These are phyloP conservation scores for Pelodytes ibericus DNA, from an alignment of 2,797 vertebrate species.

Conservation along the genomic window DNA sequence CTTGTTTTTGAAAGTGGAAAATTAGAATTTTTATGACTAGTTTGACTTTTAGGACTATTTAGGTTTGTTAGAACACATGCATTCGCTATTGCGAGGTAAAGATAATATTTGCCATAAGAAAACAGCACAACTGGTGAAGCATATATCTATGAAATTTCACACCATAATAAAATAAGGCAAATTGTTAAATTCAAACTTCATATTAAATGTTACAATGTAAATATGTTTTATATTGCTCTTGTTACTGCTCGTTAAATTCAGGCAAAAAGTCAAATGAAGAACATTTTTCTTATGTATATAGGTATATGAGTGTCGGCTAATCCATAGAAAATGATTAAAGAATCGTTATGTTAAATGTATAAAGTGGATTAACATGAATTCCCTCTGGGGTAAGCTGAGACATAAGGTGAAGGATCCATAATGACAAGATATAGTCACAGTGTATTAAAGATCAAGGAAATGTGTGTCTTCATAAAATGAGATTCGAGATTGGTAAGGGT, in stretches of 20 bases:
- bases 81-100: too few species aligned
- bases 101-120: too few species aligned
- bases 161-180: constrained; percentile 4
- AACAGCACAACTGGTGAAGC: not conserved
- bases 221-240: not conserved
- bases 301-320: not conserved
- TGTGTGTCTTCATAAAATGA: too few species aligned
- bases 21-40: too few species aligned
- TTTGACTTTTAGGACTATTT: too few species aligned
- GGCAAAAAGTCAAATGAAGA: not conserved
- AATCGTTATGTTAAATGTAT: constrained; percentile 76
- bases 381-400: constrained; percentile 74
- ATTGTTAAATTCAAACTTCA: not conserved
- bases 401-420: constrained; percentile 76
- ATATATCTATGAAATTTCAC: constrained; percentile 6
- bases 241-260: not conserved
- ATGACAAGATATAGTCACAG: constrained; percentile 77
- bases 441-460: constrained; percentile 68
- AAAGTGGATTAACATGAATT: constrained; percentile 79
- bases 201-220: not conserved
- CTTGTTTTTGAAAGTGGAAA: too few species aligned
- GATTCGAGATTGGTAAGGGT: too few species aligned
- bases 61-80: too few species aligned
- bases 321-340: constrained; percentile 72
- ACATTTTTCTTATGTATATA: not conserved